phyloP scores from a whole-genome alignment of 1,140 invertebrate species.

The Latrodectus geometricus region DNA sequence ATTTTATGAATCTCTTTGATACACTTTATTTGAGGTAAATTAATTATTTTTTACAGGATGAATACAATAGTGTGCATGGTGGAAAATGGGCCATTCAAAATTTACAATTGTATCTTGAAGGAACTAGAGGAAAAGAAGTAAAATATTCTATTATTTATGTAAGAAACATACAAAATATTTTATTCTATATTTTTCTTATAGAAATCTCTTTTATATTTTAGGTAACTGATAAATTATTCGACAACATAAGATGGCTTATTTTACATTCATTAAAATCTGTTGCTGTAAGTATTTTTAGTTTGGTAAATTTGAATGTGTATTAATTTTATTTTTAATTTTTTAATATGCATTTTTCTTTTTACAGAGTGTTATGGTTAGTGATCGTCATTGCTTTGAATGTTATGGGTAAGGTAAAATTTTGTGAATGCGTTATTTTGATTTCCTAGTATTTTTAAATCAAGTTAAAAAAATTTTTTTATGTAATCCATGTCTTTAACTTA shows the following conservation, averaged over 20 bases:
- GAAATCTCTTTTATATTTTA: constrained; percentile 55
- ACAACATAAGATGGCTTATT: constrained; percentile 82
- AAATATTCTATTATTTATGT: constrained; percentile 68
- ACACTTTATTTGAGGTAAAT: constrained; percentile 16
- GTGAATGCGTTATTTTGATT: too few species aligned
- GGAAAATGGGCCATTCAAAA: constrained; percentile 95
- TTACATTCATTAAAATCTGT: constrained; percentile 82
- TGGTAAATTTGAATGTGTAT: not conserved
- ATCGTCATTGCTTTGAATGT: constrained; percentile 85
- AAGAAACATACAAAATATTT: not conserved
- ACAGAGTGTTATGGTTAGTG: constrained; percentile 76
- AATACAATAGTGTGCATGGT: constrained; percentile 94
- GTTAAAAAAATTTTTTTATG: too few species aligned
- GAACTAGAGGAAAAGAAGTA: constrained; percentile 87
- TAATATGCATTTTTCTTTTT: constrained; percentile 15
- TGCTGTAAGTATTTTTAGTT: constrained; percentile 70
- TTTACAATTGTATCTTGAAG: constrained; percentile 88
- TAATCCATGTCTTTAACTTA: too few species aligned
- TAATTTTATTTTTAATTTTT: not conserved
- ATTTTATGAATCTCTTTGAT: not conserved
- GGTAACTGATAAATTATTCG: constrained; percentile 71
- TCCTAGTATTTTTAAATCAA: too few species aligned
- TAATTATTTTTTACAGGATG: constrained; percentile 75
- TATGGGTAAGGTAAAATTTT: constrained; percentile 72
- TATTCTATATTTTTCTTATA: not conserved